Evolutionary conservation across 1,140 invertebrate species (phyloP), one percentile per base, ranked within the genome.

Genomic region (Trissolcus basalis): DNA sequence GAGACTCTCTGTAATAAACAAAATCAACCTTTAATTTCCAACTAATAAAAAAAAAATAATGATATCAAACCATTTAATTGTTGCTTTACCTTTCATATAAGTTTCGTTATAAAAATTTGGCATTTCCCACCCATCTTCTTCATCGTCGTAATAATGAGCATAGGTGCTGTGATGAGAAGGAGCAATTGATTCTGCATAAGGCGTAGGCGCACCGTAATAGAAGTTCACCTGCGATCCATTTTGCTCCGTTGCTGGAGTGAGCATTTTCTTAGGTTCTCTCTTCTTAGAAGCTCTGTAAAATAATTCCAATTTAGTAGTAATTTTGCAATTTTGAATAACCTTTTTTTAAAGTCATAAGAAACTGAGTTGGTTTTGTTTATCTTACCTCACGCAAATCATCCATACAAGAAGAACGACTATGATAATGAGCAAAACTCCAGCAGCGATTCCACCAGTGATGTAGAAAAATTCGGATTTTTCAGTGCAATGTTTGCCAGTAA

Each of bases 41-140:
- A n/a, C n/a, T n/a, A n/a, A n/a, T n/a, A n/a, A n/a, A n/a, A n/a
- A n/a, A n/a, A n/a, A n/a, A n/a, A n/a, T n/a, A n/a, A n/a, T n/a
- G n/a, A n/a, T n/a, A n/a, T n/a, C n/a, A n/a, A n/a, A n/a, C n/a
- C n/a, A n/a, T n/a, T n/a, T n/a, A n/a, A n/a, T n/a, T n/a, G n/a
- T n/a, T n/a, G n/a, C n/a, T 72, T 79, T 82, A 92, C 91, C 91
- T 90, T 97, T 97, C 95, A 97, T 97, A 81, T 97, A 97, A 12
- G 96, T 97, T 89, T 98, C 96, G 87, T 97, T 97, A 86, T 98
- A 98, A 85, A 97, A 97, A 86, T 97, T 97, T 0, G 96, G 96
- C 96, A 98, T 97, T 83, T 97, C 96, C 96, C 96, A 97, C 10
- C 96, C 96, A 77, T 97, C 96, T 83, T 97, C 96, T 83, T 98